A percentile compares a stretch with the other conserved stretches of the same genome.
Conservation (phyloP, 2,797 vertebrate genomes). For the Myotis myotis region DNA sequence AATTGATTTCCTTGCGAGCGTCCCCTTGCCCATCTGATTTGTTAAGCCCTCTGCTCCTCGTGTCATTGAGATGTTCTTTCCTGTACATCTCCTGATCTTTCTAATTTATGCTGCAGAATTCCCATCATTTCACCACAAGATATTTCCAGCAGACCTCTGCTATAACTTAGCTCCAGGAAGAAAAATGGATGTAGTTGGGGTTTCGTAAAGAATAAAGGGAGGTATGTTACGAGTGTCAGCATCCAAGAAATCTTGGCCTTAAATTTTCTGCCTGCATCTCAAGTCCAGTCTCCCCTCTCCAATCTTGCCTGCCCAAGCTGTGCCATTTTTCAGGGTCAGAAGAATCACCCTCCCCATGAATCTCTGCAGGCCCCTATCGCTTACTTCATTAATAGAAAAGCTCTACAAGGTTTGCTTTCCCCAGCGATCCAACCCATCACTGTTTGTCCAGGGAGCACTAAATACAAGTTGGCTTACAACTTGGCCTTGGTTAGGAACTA, state of each 20-base stretch:
- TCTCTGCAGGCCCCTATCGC: not conserved
- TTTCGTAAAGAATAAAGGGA: slow-evolving; percentile 65
- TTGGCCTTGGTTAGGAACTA: not conserved
- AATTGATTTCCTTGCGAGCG: slow-evolving; percentile 83
- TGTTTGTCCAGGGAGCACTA: not conserved
- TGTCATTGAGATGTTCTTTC: slow-evolving; percentile 75
- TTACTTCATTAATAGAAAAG: slow-evolving; percentile 44
- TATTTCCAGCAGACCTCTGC: slow-evolving; percentile 79
- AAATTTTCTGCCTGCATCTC: not conserved
- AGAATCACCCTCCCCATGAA: not conserved
- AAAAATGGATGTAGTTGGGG: slow-evolving; percentile 73
- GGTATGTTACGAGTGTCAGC: not conserved
- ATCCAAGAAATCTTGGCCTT: slow-evolving; percentile 19
- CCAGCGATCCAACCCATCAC: not conserved
- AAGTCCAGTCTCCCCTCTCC: not conserved
- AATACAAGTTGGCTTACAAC: not conserved
- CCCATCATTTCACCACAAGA: slow-evolving; percentile 77
- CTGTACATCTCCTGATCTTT: slow-evolving; percentile 44
- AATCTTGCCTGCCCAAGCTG: not conserved
- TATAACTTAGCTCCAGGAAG: slow-evolving; percentile 75
- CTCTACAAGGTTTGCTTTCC: not conserved
- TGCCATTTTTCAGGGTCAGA: not conserved
- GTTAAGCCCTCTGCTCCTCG: slow-evolving; percentile 78
- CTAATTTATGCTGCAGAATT: slow-evolving; percentile 71
- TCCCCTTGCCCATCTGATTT: slow-evolving; percentile 82